A percentile compares a stretch with the other conserved stretches of the same genome.
These are phyloP conservation scores for Alouatta palliata DNA, from an alignment of 2,113 vertebrate species.

Conservation along the genomic window DNA sequence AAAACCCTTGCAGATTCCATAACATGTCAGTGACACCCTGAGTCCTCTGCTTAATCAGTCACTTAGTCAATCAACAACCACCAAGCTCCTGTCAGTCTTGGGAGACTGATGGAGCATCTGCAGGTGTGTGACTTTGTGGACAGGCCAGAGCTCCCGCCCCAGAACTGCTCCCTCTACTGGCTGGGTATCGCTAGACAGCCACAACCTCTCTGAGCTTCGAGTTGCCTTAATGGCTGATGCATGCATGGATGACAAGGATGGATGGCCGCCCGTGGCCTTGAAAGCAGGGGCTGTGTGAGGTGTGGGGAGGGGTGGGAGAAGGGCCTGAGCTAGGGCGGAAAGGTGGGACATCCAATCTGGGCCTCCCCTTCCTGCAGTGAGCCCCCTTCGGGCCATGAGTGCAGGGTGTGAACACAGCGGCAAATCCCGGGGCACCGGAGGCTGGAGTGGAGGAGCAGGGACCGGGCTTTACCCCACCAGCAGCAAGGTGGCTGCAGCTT, in stretches of 20 bases:
- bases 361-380: neutral
- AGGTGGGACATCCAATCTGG: neutral
- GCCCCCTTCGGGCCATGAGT: accelerated
- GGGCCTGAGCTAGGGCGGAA: neutral
- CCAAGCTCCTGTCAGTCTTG: neutral
- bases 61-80: conserved; percentile 30
- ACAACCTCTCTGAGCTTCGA: neutral
- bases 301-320: neutral
- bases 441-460: neutral
- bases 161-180: neutral
- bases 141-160: neutral
- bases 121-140: neutral
- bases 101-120: neutral
- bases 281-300: neutral
- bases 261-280: neutral
- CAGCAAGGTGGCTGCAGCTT: neutral
- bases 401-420: too few relatives aligned
- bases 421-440: neutral
- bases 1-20: conserved; percentile 37
- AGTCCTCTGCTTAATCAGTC: conserved; percentile 51
- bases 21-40: conserved; percentile 9
- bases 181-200: neutral
- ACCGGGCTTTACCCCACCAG: too few relatives aligned
- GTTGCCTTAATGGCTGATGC: neutral
- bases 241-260: neutral